Percentiles rank a stretch among this genome's conserved stretches.
Evolutionary conservation across 1,140 invertebrate species (phyloP).

Genomic region (Bombus pascuorum): DNA sequence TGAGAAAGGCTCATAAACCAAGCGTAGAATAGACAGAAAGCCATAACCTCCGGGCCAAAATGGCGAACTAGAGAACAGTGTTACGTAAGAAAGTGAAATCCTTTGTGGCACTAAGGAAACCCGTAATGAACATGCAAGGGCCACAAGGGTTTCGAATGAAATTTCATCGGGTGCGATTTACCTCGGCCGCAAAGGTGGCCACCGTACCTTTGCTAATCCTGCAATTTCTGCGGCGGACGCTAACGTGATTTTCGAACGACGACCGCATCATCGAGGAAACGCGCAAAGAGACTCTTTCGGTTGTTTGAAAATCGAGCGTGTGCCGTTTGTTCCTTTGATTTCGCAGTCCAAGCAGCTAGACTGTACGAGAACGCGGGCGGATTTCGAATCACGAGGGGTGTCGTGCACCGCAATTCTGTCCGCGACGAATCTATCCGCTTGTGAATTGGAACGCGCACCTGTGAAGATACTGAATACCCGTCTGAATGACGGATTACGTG

Average conservation of each 20-base stretch:
- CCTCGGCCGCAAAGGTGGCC: neutral
- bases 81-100: slow-evolving; percentile 57
- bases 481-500: neutral
- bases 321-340: slow-evolving; percentile 26
- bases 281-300: neutral
- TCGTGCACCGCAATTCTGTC: neutral
- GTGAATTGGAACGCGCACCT: neutral
- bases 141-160: slow-evolving; percentile 19
- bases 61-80: slow-evolving; percentile 16
- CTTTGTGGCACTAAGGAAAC: slow-evolving; percentile 52
- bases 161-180: slow-evolving; percentile 57
- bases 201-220: slow-evolving; percentile 16
- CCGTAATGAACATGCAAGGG: slow-evolving; percentile 55
- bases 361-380: neutral
- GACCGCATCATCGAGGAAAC: too few species aligned
- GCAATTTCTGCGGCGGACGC: neutral
- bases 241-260: slow-evolving; percentile 27
- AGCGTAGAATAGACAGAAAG: neutral
- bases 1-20: neutral
- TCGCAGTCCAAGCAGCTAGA: neutral
- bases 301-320: slow-evolving; percentile 23
- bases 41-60: neutral
- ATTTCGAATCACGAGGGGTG: slow-evolving; percentile 4
- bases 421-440: neutral
- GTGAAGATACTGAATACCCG: neutral